Conservation (phyloP, 1,140 invertebrate species). For the Eciton burchellii region DNA sequence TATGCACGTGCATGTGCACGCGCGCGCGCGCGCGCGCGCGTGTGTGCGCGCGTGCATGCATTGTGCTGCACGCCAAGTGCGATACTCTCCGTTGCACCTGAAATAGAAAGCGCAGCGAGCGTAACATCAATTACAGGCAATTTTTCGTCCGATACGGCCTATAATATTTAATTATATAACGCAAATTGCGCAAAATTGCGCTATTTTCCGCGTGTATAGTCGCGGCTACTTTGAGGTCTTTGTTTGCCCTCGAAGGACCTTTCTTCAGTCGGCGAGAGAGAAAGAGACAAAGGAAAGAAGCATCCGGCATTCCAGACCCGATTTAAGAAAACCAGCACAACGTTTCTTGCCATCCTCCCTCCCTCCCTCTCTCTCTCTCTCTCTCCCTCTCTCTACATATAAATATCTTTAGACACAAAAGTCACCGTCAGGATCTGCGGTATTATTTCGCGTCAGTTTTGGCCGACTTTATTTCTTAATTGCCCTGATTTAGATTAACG, state of each 20-base stretch:
- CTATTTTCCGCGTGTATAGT: constrained; percentile 34
- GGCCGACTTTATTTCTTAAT: constrained; percentile 40
- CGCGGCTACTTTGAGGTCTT: not conserved
- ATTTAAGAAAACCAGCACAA: not conserved
- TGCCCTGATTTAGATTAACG: not conserved
- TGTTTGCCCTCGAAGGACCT: not conserved
- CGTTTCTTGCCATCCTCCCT: not conserved
- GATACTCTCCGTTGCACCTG: constrained; percentile 27
- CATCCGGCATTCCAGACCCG: not conserved
- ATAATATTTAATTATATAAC: constrained; percentile 69
- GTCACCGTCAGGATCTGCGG: not conserved
- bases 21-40: no score
- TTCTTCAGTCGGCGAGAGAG: not conserved
- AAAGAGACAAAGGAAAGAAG: no score
- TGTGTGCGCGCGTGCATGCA: no score
- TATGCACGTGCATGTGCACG: no score
- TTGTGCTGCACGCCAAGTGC: not conserved
- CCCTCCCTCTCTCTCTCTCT: no score
- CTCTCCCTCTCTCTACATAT: no score
- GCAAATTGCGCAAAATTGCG: constrained; percentile 54
- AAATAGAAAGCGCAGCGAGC: constrained; percentile 69
- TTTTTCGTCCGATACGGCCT: constrained; percentile 65
- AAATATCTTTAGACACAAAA: constrained; percentile 24
- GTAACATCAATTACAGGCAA: constrained; percentile 57
- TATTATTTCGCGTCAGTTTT: constrained; percentile 18